Evolutionary conservation across 2,797 vertebrate species (phyloP).

Genomic region (Hirundo rustica): DNA sequence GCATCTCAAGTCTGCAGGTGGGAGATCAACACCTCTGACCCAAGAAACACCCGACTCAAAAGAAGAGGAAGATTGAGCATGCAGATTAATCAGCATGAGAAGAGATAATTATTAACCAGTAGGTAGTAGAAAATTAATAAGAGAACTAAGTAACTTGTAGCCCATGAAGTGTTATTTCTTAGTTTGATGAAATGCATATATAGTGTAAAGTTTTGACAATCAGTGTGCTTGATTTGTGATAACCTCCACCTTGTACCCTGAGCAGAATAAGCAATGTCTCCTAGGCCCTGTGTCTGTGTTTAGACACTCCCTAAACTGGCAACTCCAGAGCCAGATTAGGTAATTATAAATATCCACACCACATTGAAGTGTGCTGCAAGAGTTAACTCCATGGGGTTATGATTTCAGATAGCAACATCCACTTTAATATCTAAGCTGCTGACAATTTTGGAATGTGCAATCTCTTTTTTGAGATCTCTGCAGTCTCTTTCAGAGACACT

Average conservation of each 20-base stretch:
- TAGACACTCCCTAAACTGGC: background rate
- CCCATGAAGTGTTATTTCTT: background rate
- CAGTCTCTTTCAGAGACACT: background rate
- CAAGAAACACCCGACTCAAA: accelerated
- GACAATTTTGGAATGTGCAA: background rate
- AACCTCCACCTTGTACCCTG: background rate
- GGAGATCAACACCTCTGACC: background rate
- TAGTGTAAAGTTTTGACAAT: background rate
- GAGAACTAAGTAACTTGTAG: too few species aligned
- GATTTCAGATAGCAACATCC: background rate
- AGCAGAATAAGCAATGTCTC: background rate
- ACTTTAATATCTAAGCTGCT: background rate
- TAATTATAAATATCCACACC: background rate
- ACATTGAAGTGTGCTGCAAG: background rate
- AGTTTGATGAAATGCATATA: background rate
- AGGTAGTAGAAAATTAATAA: too few species aligned
- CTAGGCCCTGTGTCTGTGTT: background rate
- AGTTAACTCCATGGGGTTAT: background rate
- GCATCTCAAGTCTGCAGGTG: accelerated
- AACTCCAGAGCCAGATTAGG: background rate
- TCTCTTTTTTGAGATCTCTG: background rate
- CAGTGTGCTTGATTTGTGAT: background rate
- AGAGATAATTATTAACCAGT: background rate
- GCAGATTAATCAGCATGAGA: background rate
- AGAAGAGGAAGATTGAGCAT: too few species aligned